Percentiles rank a stretch among this genome's conserved stretches.
Conservation (phyloP, 2,888 invertebrate species). For the Andrena haemorrhoa region DNA sequence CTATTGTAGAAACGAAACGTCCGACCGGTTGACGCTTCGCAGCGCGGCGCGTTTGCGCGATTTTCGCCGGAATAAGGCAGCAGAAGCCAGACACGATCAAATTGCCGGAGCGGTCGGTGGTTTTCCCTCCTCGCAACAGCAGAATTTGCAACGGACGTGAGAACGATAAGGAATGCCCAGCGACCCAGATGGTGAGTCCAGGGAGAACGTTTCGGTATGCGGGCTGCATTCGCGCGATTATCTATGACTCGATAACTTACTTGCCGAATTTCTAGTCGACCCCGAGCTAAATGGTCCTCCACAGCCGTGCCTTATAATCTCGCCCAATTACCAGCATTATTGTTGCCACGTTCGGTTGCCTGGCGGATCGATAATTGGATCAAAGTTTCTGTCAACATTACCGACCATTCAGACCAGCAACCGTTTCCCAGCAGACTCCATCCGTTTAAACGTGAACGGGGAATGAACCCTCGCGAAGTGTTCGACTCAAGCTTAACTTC, state of each 20-base stretch:
- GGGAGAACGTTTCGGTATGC: slow-evolving; percentile 63
- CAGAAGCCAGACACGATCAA: slow-evolving; percentile 22
- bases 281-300: slow-evolving; percentile 50
- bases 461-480: neutral
- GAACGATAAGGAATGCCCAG: slow-evolving; percentile 70
- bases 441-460: too few species aligned
- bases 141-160: slow-evolving; percentile 73
- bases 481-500: neutral
- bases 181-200: slow-evolving; percentile 56
- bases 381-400: neutral
- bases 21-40: neutral
- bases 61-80: slow-evolving; percentile 1
- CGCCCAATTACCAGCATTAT: slow-evolving; percentile 62
- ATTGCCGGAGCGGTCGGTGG: slow-evolving; percentile 50
- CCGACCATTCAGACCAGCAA: neutral
- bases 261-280: slow-evolving; percentile 71
- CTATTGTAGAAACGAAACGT: too few species aligned
- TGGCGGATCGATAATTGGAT: slow-evolving; percentile 8
- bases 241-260: slow-evolving; percentile 74
- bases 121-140: slow-evolving; percentile 41
- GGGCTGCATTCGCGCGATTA: slow-evolving; percentile 65
- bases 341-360: slow-evolving; percentile 16
- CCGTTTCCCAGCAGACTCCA: too few species aligned
- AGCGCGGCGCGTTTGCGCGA: neutral
- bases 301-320: slow-evolving; percentile 47